These are phyloP conservation scores for Rutpela maculata DNA, from an alignment of 2,888 invertebrate genomes.

Conservation along the genomic window DNA sequence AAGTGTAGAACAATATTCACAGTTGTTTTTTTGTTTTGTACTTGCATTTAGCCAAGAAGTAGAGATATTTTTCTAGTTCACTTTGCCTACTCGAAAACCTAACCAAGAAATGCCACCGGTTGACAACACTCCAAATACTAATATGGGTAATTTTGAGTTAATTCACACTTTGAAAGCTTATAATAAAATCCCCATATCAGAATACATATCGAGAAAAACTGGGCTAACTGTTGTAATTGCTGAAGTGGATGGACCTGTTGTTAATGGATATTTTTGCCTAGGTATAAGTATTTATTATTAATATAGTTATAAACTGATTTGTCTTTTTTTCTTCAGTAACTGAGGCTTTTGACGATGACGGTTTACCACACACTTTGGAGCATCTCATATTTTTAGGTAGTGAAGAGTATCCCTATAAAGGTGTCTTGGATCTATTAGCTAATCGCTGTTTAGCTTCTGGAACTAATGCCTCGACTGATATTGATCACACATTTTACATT, in stretches of 20 bases:
- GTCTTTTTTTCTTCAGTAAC: slow-evolving; percentile 80
- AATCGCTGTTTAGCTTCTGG: slow-evolving; percentile 93
- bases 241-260: slow-evolving; percentile 92
- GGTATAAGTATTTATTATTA: slow-evolving; percentile 77
- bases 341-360: slow-evolving; percentile 94
- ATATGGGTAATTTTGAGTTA: slow-evolving; percentile 75
- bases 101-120: slow-evolving; percentile 64
- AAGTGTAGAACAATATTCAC: too few relatives aligned
- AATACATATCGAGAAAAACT: slow-evolving; percentile 86
- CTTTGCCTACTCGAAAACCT: background rate
- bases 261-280: slow-evolving; percentile 90
- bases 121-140: slow-evolving; percentile 69
- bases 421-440: slow-evolving; percentile 90
- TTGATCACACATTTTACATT: slow-evolving; percentile 93
- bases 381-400: slow-evolving; percentile 95
- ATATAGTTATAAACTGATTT: background rate
- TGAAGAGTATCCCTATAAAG: slow-evolving; percentile 92
- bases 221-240: slow-evolving; percentile 89
- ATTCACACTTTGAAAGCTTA: slow-evolving; percentile 82
- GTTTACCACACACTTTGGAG: slow-evolving; percentile 93
- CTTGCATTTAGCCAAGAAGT: background rate
- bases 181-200: slow-evolving; percentile 85
- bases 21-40: too few relatives aligned
- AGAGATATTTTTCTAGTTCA: background rate
- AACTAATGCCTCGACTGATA: slow-evolving; percentile 93